Percentiles rank a stretch among this genome's conserved stretches.
These are phyloP conservation scores for Zaprionus gabonicus DNA, from an alignment of 1,140 invertebrate species.

Conservation along the genomic window DNA sequence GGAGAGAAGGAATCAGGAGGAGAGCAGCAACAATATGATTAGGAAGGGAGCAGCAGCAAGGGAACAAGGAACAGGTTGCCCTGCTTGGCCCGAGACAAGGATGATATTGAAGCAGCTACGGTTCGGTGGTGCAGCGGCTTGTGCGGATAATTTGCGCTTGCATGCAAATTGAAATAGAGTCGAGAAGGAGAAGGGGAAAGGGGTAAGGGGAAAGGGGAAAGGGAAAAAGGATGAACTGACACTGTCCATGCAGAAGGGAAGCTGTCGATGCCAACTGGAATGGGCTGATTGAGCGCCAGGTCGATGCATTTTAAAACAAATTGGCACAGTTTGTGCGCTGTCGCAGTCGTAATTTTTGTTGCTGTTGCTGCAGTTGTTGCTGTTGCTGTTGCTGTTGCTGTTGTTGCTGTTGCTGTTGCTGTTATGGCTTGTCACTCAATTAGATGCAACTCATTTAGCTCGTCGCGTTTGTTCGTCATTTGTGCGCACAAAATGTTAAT, in stretches of 20 bases:
- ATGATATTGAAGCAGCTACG: constrained; percentile 6
- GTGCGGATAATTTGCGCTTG: constrained; percentile 71
- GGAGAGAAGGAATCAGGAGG: not conserved
- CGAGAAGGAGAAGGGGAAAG: constrained; percentile 3
- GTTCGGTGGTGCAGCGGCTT: constrained; percentile 13
- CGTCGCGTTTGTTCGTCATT: constrained; percentile 56
- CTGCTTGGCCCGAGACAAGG: not conserved
- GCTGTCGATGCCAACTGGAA: not conserved
- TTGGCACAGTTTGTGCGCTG: constrained; percentile 76
- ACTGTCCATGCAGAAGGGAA: not conserved
- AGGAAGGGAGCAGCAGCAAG: not conserved
- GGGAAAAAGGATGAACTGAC: constrained; percentile 2
- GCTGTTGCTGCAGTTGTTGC: constrained; percentile 23
- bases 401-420: constrained; percentile 27
- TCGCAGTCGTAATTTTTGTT: constrained; percentile 15
- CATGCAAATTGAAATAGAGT: constrained; percentile 81
- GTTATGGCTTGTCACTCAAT: constrained; percentile 76
- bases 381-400: constrained; percentile 21
- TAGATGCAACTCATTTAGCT: constrained; percentile 79
- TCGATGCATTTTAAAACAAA: constrained; percentile 81
- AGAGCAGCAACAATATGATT: not conserved
- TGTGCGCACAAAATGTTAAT: constrained; percentile 79
- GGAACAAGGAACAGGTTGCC: constrained; percentile 3
- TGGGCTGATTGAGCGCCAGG: constrained; percentile 63
- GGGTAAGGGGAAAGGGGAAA: not conserved